Percentiles rank a stretch among this genome's conserved stretches.
phyloP scores from a whole-genome alignment of 2,113 vertebrate species.

The Entosphenus tridentatus region DNA sequence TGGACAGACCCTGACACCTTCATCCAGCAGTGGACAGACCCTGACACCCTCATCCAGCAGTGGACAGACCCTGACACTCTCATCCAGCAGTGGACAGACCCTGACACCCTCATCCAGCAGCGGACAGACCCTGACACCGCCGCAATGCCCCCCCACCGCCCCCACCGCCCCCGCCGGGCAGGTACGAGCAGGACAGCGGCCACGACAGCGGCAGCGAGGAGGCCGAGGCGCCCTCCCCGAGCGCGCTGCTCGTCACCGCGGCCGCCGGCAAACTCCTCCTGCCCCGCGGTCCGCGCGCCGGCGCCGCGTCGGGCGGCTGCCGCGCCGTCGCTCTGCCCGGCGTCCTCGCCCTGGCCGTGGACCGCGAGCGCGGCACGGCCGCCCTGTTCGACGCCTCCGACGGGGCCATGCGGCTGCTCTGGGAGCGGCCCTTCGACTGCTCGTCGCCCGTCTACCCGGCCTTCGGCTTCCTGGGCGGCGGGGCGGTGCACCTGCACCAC shows the following conservation, averaged over 20 bases:
- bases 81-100: too few species aligned
- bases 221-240: constrained; percentile 52
- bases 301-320: constrained; percentile 22
- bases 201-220: constrained; percentile 97
- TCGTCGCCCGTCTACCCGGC: constrained; percentile 70
- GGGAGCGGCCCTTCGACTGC: constrained; percentile 66
- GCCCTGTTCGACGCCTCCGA: constrained; percentile 49
- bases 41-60: too few species aligned
- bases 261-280: constrained; percentile 85
- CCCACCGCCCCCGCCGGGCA: constrained; percentile 15
- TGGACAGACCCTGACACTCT: too few species aligned
- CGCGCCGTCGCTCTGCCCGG: constrained; percentile 52
- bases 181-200: constrained; percentile 83
- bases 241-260: constrained; percentile 46
- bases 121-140: too few species aligned
- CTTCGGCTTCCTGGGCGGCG: constrained; percentile 69
- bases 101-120: too few species aligned
- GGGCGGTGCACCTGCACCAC: constrained; percentile 40
- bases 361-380: constrained; percentile 55
- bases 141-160: too few species aligned
- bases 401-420: constrained; percentile 53
- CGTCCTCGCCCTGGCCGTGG: constrained; percentile 57
- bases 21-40: too few species aligned
- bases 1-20: too few species aligned
- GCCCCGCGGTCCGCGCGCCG: constrained; percentile 32